Base-by-base conservation (phyloP, 2,113 vertebrate genomes). In the Varanus komodoensis region DNA sequence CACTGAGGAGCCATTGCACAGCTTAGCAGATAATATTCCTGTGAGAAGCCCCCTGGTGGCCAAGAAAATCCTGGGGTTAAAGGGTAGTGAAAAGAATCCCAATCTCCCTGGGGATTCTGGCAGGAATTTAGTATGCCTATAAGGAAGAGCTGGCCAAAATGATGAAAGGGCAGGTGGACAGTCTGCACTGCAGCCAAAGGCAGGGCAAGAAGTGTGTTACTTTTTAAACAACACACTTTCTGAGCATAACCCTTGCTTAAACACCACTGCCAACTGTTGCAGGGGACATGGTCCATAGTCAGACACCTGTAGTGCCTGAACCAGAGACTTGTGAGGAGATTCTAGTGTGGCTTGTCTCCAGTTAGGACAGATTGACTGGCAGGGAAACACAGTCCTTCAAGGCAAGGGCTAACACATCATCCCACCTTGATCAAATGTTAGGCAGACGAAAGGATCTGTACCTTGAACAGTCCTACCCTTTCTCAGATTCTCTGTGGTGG, bases 231-330 rank as follows among this genome's bases (percentile, higher is more conserved):
- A 25, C 32, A 61, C 52, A 9, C 17, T 1, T 6, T 12, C 2
- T 34, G 8, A 8, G 14, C 54, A 8, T 27, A 0, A 79, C 86
- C 79, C 93, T 88, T 99, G 98, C 96, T 99, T 98, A 8, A 99
- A 99, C 80, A 99, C 98, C 93, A 99, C 98, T 84, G 98, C 96
- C 38, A 99, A 98, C 95, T 98, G 93, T 99, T 98, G 5, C 97
- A 97, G 1, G 98, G 98, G 93, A 99, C 98, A 6, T 96, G 97
- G 90, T 99, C 98, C 0, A 97, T 97, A 77, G 98, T 98, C 95
- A 99, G 92, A 90, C 98, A 98, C 84, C 98, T 98, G 71, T 99
- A 98, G 89, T 99, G 98, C 89, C 98, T 99, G 96, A 99, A 98
- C 95, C 98, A 98, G 86, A 99, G 97, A 78, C 97, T 98, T 96